Evolutionary conservation across 37 sponge, comb jelly and placozoan genomes (phyloP), one percentile per base, ranked within the genome.

Genomic region (Eunapius fragilis): DNA sequence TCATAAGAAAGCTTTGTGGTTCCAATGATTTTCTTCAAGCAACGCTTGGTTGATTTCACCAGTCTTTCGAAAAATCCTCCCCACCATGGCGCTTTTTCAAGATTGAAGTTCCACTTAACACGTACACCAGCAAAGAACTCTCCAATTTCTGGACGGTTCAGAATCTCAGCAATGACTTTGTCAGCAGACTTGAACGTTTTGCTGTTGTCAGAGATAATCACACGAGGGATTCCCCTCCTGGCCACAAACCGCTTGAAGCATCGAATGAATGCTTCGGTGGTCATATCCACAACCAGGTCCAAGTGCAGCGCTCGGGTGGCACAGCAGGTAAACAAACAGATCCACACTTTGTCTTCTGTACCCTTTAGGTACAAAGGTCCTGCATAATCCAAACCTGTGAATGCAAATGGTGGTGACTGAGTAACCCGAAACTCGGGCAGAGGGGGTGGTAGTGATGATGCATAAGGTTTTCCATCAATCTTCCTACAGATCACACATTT

Each of bases 71-170:
- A 70, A 3, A 70, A 11, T 12, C 82, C 82, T 25, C 82, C 82
- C 82, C 82, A 82, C 82, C 82, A 82, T 12, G 74, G 74, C 3
- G 84, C 74, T 67, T 38, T 37, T 25, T 83, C 84, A 3, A 83
- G 14, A 32, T 83, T 72, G 31, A 49, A 70, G 31, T 38, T 13
- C 80, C 67, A 58, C 80, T 80, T 31, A 0, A 82, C 82, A 26
- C 68, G 31, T n/a, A 37, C 38, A 76, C 17, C 25, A 49, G 24
- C 37, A 11, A n/a, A 41, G 6, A 9, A 41, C 41, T 41, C 41
- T 6, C 3, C 6, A 3, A 41, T 6, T 41, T 41, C 41, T 12
- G 85, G 37, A 70, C 69, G 4, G 11, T 75, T 32, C 23, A 37
- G 30, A 71, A 73, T 19, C 22, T 47, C 0, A 37, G 12, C 10